Evolutionary conservation across 1,140 invertebrate genomes (phyloP).

Genomic region (Scaptodrosophila lebanonensis): DNA sequence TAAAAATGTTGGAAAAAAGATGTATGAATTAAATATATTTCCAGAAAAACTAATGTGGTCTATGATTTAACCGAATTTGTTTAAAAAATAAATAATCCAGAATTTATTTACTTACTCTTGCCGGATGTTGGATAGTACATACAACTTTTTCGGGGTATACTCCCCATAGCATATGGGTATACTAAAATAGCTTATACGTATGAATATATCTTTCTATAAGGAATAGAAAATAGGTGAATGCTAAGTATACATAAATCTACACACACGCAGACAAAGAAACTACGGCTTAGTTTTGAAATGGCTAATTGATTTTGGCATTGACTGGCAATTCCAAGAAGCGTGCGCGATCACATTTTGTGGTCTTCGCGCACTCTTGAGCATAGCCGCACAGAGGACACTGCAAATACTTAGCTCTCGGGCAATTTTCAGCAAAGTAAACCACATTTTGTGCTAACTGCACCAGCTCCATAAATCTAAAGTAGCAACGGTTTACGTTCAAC

Average conservation of each 20-base stretch:
- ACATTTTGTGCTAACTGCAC: slow-evolving; percentile 30
- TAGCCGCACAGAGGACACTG: slow-evolving; percentile 50
- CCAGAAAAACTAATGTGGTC: too few species aligned
- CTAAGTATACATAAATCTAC: background rate
- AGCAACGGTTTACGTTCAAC: slow-evolving; percentile 48
- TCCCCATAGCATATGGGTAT: too few species aligned
- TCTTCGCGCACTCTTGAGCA: slow-evolving; percentile 67
- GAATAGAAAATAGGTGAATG: background rate
- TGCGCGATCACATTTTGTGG: slow-evolving; percentile 41
- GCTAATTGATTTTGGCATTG: slow-evolving; percentile 67
- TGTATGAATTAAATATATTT: too few species aligned
- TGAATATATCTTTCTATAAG: too few species aligned
- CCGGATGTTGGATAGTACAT: too few species aligned
- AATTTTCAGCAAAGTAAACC: slow-evolving; percentile 68
- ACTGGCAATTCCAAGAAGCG: slow-evolving; percentile 10
- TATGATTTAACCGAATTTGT: too few species aligned
- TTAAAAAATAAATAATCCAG: too few species aligned
- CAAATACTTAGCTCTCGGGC: slow-evolving; percentile 68
- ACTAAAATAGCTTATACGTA: too few species aligned
- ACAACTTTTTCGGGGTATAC: too few species aligned
- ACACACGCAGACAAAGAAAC: slow-evolving; percentile 12
- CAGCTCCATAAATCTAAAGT: slow-evolving; percentile 54
- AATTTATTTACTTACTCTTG: too few species aligned
- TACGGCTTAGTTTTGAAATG: slow-evolving; percentile 48
- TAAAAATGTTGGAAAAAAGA: too few species aligned